phyloP scores from a whole-genome alignment of 2,113 vertebrate genomes.

The Muntiacus reevesi region DNA sequence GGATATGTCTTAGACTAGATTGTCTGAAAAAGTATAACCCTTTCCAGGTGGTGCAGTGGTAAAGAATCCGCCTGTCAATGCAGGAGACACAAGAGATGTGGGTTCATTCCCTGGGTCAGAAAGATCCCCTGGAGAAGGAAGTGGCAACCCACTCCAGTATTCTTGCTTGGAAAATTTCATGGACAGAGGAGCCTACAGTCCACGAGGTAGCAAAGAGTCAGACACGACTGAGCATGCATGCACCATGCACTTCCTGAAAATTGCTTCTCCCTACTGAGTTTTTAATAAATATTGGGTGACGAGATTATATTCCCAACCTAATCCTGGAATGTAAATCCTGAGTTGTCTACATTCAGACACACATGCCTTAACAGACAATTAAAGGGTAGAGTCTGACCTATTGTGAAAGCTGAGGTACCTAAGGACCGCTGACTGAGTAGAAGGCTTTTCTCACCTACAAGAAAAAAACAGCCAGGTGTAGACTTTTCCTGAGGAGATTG shows the following conservation, averaged over 20 bases:
- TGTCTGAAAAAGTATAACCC: background rate
- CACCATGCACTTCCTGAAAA: background rate
- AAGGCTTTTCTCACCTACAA: conserved; percentile 1
- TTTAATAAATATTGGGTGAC: conserved; percentile 42
- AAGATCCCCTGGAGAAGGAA: background rate
- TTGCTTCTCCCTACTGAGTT: conserved; percentile 2
- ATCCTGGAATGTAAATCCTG: background rate
- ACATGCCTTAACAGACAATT: background rate
- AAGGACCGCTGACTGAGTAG: background rate
- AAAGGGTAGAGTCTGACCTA: background rate
- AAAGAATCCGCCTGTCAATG: background rate
- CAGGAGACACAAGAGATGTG: background rate
- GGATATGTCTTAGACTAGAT: conserved; percentile 4
- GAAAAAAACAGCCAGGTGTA: conserved; percentile 17
- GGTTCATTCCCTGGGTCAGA: background rate
- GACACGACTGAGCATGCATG: background rate
- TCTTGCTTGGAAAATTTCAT: background rate
- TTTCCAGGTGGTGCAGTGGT: background rate
- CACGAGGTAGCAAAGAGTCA: background rate
- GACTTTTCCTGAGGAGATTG: background rate
- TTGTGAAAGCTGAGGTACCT: background rate
- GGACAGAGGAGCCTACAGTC: background rate
- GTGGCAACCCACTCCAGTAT: background rate
- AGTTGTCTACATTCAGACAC: background rate
- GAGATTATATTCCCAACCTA: background rate